A percentile compares a stretch with the other conserved stretches of the same genome.
phyloP scores from a whole-genome alignment of 53 echinoderm and acorn worm genomes.

The Arbacia lixula region DNA sequence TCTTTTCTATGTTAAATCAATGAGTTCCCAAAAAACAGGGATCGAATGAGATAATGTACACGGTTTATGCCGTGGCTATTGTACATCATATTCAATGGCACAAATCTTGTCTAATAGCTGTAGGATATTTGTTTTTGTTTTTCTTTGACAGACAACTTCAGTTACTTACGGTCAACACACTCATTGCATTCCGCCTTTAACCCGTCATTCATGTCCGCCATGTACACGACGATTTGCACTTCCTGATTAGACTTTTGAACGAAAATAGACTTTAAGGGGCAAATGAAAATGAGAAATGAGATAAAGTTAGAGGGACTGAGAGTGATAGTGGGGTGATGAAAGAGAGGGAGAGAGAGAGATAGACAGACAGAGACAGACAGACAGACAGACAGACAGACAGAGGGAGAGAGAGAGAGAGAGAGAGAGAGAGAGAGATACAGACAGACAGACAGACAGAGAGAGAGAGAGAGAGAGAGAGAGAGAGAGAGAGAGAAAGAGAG shows the following conservation, averaged over 20 bases:
- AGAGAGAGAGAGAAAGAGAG: background rate
- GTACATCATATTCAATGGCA: no score
- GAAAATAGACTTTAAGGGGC: background rate
- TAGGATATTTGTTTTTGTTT: no score
- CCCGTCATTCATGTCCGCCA: background rate
- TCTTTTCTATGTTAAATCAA: no score
- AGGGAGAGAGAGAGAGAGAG: background rate
- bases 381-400: background rate
- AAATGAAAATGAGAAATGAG: background rate
- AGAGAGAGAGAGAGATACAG: background rate
- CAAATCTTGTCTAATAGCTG: no score
- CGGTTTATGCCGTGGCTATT: no score
- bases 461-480: background rate
- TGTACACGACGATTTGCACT: no score
- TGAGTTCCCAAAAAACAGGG: no score
- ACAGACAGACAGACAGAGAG: background rate
- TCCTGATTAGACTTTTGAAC: no score
- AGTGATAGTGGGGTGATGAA: background rate
- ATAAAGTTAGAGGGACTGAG: background rate
- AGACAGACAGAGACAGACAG: background rate
- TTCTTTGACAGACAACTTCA: no score
- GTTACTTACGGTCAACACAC: conserved; percentile 22
- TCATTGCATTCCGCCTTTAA: background rate
- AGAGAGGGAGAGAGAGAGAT: background rate
- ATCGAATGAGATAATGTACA: no score